Percentiles rank a stretch among this genome's conserved stretches.
phyloP scores from a whole-genome alignment of 2,888 invertebrate genomes.

The Hydraecia micacea region DNA sequence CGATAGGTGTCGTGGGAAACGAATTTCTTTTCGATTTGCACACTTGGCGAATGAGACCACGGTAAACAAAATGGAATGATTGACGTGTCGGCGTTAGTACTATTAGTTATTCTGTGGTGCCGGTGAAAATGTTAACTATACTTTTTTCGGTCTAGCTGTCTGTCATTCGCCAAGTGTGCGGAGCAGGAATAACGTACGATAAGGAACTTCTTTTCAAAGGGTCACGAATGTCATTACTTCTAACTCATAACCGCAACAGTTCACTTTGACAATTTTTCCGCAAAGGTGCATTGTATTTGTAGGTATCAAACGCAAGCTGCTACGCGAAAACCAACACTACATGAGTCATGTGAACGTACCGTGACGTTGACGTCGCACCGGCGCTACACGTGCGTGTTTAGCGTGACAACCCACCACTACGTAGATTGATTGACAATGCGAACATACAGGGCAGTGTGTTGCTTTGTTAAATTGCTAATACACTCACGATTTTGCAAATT shows the following conservation, averaged over 20 bases:
- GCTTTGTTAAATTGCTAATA: slow-evolving; percentile 70
- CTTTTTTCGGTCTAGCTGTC: neutral
- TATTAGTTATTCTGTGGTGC: too few species aligned
- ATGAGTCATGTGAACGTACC: slow-evolving; percentile 75
- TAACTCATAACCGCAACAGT: too few species aligned
- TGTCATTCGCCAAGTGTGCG: neutral
- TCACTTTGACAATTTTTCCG: neutral
- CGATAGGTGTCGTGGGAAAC: neutral
- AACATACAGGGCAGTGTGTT: slow-evolving; percentile 69
- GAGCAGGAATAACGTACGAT: neutral
- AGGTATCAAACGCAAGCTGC: neutral
- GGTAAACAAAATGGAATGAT: neutral
- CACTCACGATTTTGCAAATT: slow-evolving; percentile 64
- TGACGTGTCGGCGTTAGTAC: neutral
- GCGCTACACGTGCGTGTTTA: slow-evolving; percentile 76
- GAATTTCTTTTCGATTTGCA: neutral
- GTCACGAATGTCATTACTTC: neutral
- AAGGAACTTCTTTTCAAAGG: neutral
- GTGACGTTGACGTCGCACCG: slow-evolving; percentile 72
- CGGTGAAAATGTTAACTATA: neutral
- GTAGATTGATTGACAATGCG: slow-evolving; percentile 81
- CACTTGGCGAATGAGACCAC: neutral
- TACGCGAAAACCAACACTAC: slow-evolving; percentile 50
- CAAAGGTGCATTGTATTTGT: neutral
- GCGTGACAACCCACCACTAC: slow-evolving; percentile 77